Evolutionary conservation across 1,140 invertebrate species (phyloP).

Genomic region (Littorina saxatilis): DNA sequence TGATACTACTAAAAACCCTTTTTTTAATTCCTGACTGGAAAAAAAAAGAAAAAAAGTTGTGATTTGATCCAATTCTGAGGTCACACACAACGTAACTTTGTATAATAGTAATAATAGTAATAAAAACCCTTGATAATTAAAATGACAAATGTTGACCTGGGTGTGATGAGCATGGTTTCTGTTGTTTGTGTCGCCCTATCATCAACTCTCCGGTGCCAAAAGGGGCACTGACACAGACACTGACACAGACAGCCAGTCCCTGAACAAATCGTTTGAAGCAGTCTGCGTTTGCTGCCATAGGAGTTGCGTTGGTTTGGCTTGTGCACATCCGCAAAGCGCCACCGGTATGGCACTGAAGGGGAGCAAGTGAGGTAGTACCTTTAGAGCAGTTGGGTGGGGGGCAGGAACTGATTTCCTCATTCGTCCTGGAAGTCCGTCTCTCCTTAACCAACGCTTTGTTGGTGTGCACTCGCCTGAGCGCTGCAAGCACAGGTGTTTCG

Average conservation of each 20-base stretch:
- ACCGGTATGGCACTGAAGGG: constrained; percentile 14
- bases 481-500: no score
- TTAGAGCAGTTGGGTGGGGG: neutral
- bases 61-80: no score
- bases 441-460: no score
- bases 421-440: neutral
- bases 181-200: neutral
- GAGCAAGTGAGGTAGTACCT: constrained; percentile 3
- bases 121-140: no score
- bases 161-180: neutral
- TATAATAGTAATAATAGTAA: no score
- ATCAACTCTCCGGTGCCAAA: neutral
- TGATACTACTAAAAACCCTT: no score
- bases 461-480: no score
- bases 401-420: neutral
- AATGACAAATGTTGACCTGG: neutral
- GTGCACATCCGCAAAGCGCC: constrained; percentile 1
- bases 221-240: constrained; percentile 5
- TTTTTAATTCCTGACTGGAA: no score
- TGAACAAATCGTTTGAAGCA: constrained; percentile 17
- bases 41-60: no score
- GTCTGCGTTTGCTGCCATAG: constrained; percentile 10
- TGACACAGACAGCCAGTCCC: neutral
- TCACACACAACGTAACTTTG: no score
- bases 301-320: constrained; percentile 15